Percentiles rank a stretch among this genome's conserved stretches.
These are phyloP conservation scores for Octopus sinensis DNA, from an alignment of 1,140 invertebrate genomes.

Conservation along the genomic window DNA sequence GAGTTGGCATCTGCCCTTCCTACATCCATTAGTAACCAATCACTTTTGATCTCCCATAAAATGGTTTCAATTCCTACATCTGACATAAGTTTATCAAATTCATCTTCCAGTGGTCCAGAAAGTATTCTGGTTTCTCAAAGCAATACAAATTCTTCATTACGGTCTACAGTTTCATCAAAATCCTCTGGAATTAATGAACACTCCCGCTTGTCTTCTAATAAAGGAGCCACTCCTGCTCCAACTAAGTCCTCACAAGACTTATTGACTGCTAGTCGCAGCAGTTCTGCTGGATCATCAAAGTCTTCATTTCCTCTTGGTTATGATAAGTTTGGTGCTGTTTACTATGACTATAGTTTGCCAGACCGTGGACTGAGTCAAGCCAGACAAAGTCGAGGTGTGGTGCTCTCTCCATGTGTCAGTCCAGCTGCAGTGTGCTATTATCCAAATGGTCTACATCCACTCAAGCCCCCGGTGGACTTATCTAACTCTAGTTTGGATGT, in stretches of 20 bases:
- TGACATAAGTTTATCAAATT: not conserved
- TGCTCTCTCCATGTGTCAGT: slow-evolving; percentile 27
- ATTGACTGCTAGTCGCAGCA: not conserved
- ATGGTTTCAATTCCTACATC: not conserved
- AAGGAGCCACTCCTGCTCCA: not conserved
- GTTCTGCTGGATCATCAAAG: slow-evolving; percentile 12
- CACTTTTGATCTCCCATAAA: not conserved
- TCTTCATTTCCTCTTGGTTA: slow-evolving; percentile 21
- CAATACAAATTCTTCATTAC: not conserved
- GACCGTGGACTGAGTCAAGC: slow-evolving; percentile 44
- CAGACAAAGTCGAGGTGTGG: slow-evolving; percentile 21
- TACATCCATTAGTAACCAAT: not conserved
- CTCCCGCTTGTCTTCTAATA: not conserved
- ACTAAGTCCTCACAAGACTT: slow-evolving; percentile 1
- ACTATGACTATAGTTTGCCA: slow-evolving; percentile 50
- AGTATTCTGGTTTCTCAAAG: not conserved
- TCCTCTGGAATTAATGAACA: not conserved
- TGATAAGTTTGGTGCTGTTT: slow-evolving; percentile 29
- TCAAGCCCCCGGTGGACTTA: slow-evolving; percentile 24
- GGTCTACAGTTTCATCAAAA: slow-evolving; percentile 6
- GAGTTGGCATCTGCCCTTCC: not conserved
- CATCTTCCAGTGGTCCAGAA: not conserved
- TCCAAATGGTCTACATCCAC: slow-evolving; percentile 32
- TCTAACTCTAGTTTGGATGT: slow-evolving; percentile 15
- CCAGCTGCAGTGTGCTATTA: slow-evolving; percentile 18